Evolutionary conservation across 2,113 vertebrate genomes (phyloP), one percentile per base, ranked within the genome.

Genomic region (Dryoscopus gambensis): DNA sequence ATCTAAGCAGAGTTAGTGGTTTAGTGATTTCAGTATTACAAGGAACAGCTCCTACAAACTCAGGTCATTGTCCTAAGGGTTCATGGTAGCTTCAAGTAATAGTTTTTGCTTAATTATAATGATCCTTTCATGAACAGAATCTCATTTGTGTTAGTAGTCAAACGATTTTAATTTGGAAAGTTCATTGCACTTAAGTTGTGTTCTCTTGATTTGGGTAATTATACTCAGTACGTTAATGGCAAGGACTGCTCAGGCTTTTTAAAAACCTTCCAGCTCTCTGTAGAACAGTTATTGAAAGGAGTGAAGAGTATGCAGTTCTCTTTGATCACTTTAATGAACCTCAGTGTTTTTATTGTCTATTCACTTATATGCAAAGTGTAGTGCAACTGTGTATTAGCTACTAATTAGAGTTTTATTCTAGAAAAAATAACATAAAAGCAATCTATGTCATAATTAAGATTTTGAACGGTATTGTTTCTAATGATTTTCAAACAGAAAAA

Each of bases 271-370:
- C 90, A 94, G 53, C 80, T 94, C 64, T 94, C 80, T 91, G 83
- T 92, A 94, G 91, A 96, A 95, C 94, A 95, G 37, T 95, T 97
- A 94, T 96, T 97, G 97, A 90, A 79, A 95, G 47, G 44, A 96
- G 56, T 78, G 83, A 63, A 83, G 70, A 95, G 33, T 93, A 77
- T 92, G 35, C 64, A 89, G 68, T 96, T 89, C 56, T 90, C 79
- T 96, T 97, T 97, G 91, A 97, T 97, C 87, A 95, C 89, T 97
- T 95, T 97, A 97, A 96, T 96, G 93, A 98, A 96, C 78, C 93
- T 97, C 83, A 56, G 47, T 95, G 55, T 92, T 97, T 94, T 97
- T 79, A 93, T 97, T 97, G 88, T 84, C 92, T 97, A 39, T 93
- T 97, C 96, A 88, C 59, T 96, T 81, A 67, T n/a, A 89, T 95